phyloP scores from a whole-genome alignment of 2,113 vertebrate genomes.

The Polypterus senegalus region DNA sequence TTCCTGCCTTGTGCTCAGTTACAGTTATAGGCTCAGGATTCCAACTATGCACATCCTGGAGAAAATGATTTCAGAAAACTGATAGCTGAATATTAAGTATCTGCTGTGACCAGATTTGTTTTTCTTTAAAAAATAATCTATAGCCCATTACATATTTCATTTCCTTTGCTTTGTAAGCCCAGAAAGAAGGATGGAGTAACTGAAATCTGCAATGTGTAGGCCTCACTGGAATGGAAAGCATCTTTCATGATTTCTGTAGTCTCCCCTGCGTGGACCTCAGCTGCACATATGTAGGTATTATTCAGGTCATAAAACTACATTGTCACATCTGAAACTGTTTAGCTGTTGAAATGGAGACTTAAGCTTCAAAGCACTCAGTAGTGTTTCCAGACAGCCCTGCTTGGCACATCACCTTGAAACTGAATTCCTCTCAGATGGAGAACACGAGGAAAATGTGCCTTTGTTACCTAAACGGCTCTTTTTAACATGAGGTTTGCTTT shows the following conservation, averaged over 20 bases:
- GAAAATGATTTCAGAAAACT: too few relatives aligned
- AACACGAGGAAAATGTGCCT: conserved; percentile 31
- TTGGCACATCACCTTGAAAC: conserved; percentile 17
- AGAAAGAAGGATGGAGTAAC: conserved; percentile 10
- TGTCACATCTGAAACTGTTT: conserved; percentile 64
- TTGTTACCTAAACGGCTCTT: conserved; percentile 35
- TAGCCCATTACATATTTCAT: too few relatives aligned
- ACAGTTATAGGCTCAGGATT: too few relatives aligned
- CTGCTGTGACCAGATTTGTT: too few relatives aligned
- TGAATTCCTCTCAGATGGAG: conserved; percentile 30
- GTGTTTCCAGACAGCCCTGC: conserved; percentile 21
- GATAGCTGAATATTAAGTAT: too few relatives aligned
- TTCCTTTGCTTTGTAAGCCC: background rate
- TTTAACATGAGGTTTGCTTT: conserved; percentile 15
- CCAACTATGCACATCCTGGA: too few relatives aligned
- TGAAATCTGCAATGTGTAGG: conserved; percentile 5
- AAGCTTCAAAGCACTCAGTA: conserved; percentile 47
- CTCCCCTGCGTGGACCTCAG: conserved; percentile 43
- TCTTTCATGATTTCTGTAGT: conserved; percentile 10
- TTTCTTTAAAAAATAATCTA: too few relatives aligned
- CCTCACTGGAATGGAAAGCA: conserved; percentile 13
- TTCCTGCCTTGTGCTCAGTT: too few relatives aligned
- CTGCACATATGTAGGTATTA: conserved; percentile 53
- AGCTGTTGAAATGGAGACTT: conserved; percentile 46
- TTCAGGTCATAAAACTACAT: conserved; percentile 50